These are phyloP conservation scores for Nomada flava DNA, from an alignment of 2,888 invertebrate genomes.

Conservation along the genomic window DNA sequence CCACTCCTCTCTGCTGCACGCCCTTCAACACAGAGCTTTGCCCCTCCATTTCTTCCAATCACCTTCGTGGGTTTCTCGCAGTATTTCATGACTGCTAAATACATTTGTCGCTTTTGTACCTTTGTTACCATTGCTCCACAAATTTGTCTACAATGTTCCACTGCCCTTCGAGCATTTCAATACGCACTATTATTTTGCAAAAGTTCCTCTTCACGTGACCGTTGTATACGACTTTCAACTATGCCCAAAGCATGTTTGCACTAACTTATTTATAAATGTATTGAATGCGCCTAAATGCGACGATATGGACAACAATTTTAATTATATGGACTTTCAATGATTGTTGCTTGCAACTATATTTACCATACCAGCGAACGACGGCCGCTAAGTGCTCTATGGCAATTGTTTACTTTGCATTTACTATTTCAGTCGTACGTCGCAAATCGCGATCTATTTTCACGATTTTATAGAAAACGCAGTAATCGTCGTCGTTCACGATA, in stretches of 20 bases:
- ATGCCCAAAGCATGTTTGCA: too few species aligned
- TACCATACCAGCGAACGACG: not conserved
- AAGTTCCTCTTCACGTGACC: not conserved
- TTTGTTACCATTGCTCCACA: not conserved
- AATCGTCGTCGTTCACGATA: not conserved
- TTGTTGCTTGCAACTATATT: not conserved
- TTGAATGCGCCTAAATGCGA: too few species aligned
- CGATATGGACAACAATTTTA: not conserved
- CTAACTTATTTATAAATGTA: too few species aligned
- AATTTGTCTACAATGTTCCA: not conserved
- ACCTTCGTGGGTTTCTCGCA: constrained; percentile 43
- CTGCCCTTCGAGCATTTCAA: not conserved
- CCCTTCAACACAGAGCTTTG: constrained; percentile 19
- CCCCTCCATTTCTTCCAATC: constrained; percentile 53
- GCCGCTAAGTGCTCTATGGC: not conserved
- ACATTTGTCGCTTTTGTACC: constrained; percentile 9
- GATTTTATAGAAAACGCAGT: not conserved
- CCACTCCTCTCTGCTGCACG: constrained; percentile 27
- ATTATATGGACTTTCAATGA: not conserved
- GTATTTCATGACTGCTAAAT: constrained; percentile 36
- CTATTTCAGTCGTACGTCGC: not conserved
- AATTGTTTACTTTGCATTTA: constrained; percentile 6
- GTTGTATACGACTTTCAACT: not conserved
- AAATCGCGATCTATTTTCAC: not conserved
- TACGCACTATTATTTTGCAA: too few species aligned